phyloP scores from a whole-genome alignment of 2,113 vertebrate genomes.

The Neodontobutis hainanensis region DNA sequence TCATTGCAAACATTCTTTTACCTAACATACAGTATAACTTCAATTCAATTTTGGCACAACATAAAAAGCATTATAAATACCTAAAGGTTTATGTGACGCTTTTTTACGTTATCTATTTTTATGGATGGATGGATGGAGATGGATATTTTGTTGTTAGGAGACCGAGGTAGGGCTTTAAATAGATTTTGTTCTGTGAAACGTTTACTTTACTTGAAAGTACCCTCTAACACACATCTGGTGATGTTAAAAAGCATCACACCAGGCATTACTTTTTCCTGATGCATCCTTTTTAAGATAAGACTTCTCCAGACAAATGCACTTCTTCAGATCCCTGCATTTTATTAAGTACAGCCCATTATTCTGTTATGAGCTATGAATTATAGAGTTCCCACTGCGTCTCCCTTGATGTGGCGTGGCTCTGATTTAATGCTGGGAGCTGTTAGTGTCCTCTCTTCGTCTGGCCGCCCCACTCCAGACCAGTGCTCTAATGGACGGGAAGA shows the following conservation, averaged over 20 bases:
- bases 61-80: no score
- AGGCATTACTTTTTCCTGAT: constrained; percentile 15
- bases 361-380: constrained; percentile 66
- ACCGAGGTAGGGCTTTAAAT: no score
- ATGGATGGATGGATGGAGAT: no score
- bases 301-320: not conserved
- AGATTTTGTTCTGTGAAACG: no score
- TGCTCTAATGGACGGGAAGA: constrained; percentile 65
- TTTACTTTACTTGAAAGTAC: not conserved
- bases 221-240: not conserved
- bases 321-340: constrained; percentile 28
- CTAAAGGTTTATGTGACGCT: no score
- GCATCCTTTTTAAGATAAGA: constrained; percentile 7
- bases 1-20: no score
- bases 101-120: no score
- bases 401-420: constrained; percentile 34
- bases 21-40: no score
- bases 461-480: constrained; percentile 24
- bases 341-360: constrained; percentile 59
- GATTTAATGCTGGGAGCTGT: constrained; percentile 61
- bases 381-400: constrained; percentile 43
- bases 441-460: constrained; percentile 40
- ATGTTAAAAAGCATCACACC: not conserved
- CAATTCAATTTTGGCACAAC: no score
- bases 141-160: no score